phyloP scores from a whole-genome alignment of 2,797 vertebrate species.

The Galago senegalensis region DNA sequence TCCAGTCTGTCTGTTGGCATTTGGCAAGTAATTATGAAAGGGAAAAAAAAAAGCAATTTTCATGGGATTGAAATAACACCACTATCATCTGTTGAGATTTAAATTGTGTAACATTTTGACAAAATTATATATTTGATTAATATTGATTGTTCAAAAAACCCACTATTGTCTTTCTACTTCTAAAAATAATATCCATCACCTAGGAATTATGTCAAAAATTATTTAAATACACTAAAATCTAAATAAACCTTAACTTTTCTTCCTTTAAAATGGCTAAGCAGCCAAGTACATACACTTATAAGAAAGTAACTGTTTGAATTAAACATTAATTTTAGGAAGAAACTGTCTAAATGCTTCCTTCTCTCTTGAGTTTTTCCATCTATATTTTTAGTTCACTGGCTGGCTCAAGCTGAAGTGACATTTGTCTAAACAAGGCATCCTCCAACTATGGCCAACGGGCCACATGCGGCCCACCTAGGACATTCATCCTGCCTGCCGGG shows the following conservation, averaged over 20 bases:
- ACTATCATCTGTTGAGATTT: conserved; percentile 41
- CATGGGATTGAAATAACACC: neutral
- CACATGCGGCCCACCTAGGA: no score
- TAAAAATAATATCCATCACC: neutral
- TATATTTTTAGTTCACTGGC: neutral
- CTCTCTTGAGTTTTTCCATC: neutral
- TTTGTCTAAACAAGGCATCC: neutral
- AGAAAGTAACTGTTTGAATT: conserved; percentile 47
- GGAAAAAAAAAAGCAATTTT: conserved; percentile 42
- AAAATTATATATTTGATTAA: conserved; percentile 22
- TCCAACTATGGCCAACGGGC: no score
- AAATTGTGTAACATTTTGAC: neutral
- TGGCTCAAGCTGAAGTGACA: neutral
- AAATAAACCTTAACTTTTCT: neutral
- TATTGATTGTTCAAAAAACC: neutral
- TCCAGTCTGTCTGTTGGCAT: neutral
- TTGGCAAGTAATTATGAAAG: conserved; percentile 72
- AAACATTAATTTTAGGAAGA: neutral
- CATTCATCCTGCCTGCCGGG: no score
- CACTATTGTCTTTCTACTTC: conserved; percentile 30
- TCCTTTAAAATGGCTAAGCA: neutral
- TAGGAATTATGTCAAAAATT: conserved; percentile 1
- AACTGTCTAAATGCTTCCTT: neutral
- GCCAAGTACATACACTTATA: fast-evolving
- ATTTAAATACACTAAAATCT: neutral